Base-by-base conservation (phyloP, 2,888 invertebrate genomes). In the Drosophila tripunctata region DNA sequence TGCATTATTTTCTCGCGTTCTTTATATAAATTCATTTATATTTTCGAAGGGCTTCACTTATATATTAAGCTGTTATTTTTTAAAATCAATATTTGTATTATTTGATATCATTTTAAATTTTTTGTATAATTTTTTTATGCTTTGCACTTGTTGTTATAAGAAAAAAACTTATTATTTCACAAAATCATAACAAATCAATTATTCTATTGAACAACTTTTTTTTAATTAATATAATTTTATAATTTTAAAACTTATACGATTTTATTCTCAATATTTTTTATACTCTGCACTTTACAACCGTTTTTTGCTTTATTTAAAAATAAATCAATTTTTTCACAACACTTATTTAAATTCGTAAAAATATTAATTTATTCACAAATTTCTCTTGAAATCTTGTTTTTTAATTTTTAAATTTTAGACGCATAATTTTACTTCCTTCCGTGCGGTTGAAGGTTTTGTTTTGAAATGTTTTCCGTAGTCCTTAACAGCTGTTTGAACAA, bases 401-500 rank as follows among this genome's bases (percentile, higher is more conserved):
- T 15, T 10, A 44, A 19, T 21, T 43, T 3, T 21, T 22, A 8
- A 21, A 27, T 41, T 44, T 43, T n/a, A n/a, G n/a, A n/a, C n/a
- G n/a, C n/a, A 55, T 30, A 7, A 8, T 4, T 56, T 58, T 14
- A 76, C 80, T 83, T 89, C 87, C 83, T 81, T 79, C 87, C 83
- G 79, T 79, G 70, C 71, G 81, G 75, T 67, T 70, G 75, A 75
- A 71, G 79, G 88, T 52, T 81, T 88, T 88, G 69, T 77, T 89
- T 88, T 88, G 54, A 89, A 88, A 88, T 89, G 89, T 73, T 72
- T 57, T 52, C 52, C 21, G 22, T 22, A 50, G 40, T 48, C 21
- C 31, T 10, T 17, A 73, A 70, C 87, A 87, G 89, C 88, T 87
- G 89, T 80, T 88, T 64, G 30, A 35, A 45, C 55, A 52, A 19